Conservation (phyloP, 2,888 invertebrate genomes). For the Eristalinus sepulchralis region DNA sequence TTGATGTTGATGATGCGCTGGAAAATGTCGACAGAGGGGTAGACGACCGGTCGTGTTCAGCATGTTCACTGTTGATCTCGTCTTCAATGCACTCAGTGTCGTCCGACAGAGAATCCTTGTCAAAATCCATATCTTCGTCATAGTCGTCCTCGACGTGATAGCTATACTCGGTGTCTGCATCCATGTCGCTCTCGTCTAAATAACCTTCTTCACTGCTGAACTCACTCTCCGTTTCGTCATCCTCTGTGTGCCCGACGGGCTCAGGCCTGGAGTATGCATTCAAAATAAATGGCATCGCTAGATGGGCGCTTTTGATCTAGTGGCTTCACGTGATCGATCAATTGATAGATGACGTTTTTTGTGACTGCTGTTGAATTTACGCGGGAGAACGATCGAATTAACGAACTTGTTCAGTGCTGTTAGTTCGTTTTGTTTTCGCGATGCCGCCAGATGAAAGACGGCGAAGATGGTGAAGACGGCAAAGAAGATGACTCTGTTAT, state of each 20-base stretch:
- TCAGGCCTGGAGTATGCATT: background rate
- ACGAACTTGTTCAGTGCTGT: conserved; percentile 7
- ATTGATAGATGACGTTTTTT: conserved; percentile 14
- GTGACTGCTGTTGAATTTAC: conserved; percentile 27
- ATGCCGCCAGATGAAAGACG: background rate
- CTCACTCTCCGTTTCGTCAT: background rate
- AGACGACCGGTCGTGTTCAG: background rate
- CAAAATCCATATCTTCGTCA: background rate
- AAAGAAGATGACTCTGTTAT: conserved; percentile 9
- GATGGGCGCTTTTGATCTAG: background rate
- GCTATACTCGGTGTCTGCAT: background rate
- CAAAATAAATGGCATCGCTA: background rate
- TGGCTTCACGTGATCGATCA: conserved; percentile 19
- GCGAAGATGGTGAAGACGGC: background rate
- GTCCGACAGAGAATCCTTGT: background rate
- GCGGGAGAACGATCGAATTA: conserved; percentile 17
- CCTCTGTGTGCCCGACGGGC: background rate
- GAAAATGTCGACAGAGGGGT: background rate
- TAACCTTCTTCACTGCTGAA: background rate
- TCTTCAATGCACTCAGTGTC: background rate
- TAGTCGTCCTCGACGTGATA: background rate
- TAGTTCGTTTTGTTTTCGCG: conserved; percentile 3
- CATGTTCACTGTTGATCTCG: background rate
- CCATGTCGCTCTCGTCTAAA: background rate
- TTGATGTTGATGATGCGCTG: background rate